These are phyloP conservation scores for Trematomus bernacchii DNA, from an alignment of 2,797 vertebrate species.

Conservation along the genomic window DNA sequence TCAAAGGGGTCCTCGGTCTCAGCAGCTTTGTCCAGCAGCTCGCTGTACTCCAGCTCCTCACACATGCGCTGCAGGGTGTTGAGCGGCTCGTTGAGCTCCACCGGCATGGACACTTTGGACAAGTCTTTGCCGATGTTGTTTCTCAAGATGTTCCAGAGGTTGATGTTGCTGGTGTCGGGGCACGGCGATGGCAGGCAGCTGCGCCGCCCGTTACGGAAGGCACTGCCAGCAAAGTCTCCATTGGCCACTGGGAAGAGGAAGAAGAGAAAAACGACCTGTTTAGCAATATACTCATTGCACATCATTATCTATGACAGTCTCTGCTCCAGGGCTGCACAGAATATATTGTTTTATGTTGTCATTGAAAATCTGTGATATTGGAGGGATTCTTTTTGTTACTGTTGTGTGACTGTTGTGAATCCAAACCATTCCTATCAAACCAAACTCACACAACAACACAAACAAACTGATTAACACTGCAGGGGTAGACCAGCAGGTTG, in stretches of 20 bases:
- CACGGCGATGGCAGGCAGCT: constrained; percentile 93
- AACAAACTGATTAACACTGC: too few species aligned
- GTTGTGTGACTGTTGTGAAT: too few species aligned
- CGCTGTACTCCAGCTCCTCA: constrained; percentile 98
- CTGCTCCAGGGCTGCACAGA: neutral
- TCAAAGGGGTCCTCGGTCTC: constrained; percentile 95
- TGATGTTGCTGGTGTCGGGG: constrained; percentile 97
- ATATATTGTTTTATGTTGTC: too few species aligned
- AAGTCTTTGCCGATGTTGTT: constrained; percentile 99
- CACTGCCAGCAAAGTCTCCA: constrained; percentile 93
- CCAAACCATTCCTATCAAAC: too few species aligned
- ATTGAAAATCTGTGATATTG: too few species aligned
- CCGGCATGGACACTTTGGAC: constrained; percentile 99
- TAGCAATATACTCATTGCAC: neutral
- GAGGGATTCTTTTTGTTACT: too few species aligned
- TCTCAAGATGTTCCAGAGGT: constrained; percentile 99
- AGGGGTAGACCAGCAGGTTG: too few species aligned
- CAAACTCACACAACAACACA: too few species aligned
- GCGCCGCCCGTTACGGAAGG: constrained; percentile 95
- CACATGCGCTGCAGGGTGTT: constrained; percentile 99
- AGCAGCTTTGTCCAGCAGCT: constrained; percentile 97
- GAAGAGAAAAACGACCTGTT: neutral
- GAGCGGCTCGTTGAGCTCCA: constrained; percentile 98
- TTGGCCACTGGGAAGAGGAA: constrained; percentile 89
- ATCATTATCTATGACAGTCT: neutral